Conservation (phyloP, 2,888 invertebrate species). For the Tachina grossa region DNA sequence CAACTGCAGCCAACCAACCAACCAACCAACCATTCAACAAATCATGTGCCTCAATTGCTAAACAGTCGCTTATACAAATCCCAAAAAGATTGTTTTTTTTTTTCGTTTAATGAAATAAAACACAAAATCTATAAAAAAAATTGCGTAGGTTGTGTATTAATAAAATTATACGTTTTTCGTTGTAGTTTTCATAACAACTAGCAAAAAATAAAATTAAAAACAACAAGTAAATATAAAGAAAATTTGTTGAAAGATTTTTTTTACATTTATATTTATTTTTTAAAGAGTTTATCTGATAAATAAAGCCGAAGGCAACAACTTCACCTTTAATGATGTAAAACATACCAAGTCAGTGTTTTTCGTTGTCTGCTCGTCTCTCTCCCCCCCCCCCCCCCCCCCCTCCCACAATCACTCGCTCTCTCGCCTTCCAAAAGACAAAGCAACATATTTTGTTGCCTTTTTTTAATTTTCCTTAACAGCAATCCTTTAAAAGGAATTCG, state of each 20-base stretch:
- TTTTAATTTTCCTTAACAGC: neutral
- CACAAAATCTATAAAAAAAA: slow-evolving; percentile 34
- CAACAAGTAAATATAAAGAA: slow-evolving; percentile 47
- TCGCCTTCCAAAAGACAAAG: neutral
- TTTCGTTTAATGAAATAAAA: slow-evolving; percentile 23
- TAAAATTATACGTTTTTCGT: slow-evolving; percentile 69
- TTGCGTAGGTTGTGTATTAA: slow-evolving; percentile 71
- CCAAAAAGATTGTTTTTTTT: neutral
- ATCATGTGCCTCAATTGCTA: slow-evolving; percentile 69
- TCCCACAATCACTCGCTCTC: neutral
- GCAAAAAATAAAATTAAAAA: slow-evolving; percentile 1
- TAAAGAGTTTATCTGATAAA: slow-evolving; percentile 66
- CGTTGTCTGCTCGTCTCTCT: neutral
- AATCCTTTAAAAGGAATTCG: slow-evolving; percentile 58
- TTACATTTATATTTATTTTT: slow-evolving; percentile 50
- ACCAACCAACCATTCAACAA: slow-evolving; percentile 21
- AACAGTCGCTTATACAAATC: slow-evolving; percentile 54
- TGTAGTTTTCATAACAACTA: slow-evolving; percentile 46
- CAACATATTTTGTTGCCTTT: neutral
- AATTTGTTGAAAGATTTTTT: slow-evolving; percentile 70
- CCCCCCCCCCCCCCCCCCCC: neutral
- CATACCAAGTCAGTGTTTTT: slow-evolving; percentile 48
- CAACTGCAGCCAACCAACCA: neutral
- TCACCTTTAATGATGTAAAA: slow-evolving; percentile 68
- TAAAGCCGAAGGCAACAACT: slow-evolving; percentile 64